Base-by-base conservation (phyloP, 1,140 invertebrate species). In the Lucilia cuprina region DNA sequence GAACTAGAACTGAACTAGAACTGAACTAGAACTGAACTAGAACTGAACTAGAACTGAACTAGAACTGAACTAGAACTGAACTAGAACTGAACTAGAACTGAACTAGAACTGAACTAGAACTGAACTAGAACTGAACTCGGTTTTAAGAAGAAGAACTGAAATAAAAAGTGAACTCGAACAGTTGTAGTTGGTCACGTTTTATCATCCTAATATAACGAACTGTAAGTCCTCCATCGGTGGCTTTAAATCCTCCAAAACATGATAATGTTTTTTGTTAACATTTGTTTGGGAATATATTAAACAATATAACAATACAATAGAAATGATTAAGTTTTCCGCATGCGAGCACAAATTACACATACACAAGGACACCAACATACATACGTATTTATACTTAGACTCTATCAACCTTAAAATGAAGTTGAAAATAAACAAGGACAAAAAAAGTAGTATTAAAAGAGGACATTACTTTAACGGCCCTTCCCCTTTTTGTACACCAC, bases 251-350 rank as follows among this genome's bases (percentile, higher is more conserved):
- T 78, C 14, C 1, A 21, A 12, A 14, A 4, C 3, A 21, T 80
- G 21, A 21, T 80, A 5, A 5, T 80, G 47, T 47, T 9, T 35
- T 41, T 2, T 75, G 25, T 75, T 2, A 50, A 8, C 41, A 0
- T 80, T 49, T 25, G 41, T 49, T 49, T 50, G 13, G 49, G 34
- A 75, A 60, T 35, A 65, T 34, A 82, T 82, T 74, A 83, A 83
- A 70, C 60, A 70, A 83, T 49, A 83, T 83, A 83, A 83, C n/a
- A 60, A 83, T 70, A 82, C 82, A 82, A 82, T 82, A 17, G 19
- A 83, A 83, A 83, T 83, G 74, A 83, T 83, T 74, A 83, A 83
- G 83, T 83, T 83, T 83, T 65, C 83, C 83, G 74, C 47, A 77
- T 83, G 74, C 74, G 25, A 83, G 83, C 83, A 83, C 74, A 83